Base-by-base conservation (phyloP, 35 echinoderm and acorn worm genomes). In the Hemicentrotus pulcherrimus region DNA sequence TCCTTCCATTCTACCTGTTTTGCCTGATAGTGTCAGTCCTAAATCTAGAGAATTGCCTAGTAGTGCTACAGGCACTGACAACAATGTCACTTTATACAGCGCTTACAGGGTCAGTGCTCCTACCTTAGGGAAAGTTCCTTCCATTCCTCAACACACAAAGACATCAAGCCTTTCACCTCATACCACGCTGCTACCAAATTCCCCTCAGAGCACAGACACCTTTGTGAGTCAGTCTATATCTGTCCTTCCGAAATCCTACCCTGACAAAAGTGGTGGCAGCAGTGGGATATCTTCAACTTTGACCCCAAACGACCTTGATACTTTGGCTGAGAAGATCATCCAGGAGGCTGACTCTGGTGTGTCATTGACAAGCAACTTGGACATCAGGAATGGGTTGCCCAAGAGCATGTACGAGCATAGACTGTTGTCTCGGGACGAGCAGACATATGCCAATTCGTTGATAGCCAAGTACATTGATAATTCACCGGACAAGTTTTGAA, bases 381-480 rank as follows among this genome's bases (percentile, higher is more conserved):
- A 58, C 46, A 31, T 58, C 32, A 58, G n/a, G 91, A 93, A 93
- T 47, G 46, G 45, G 31, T 41, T 33, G 5, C 91, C 48, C 11
- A 31, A 11, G 18, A 93, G n/a, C 48, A 58, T 31, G n/a, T 93
- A 93, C 48, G 12, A 93, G 22, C 91, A 93, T 58, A 31, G 91
- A 31, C 45, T 93, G 2, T 33, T 93, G 91, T 48, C 91, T 5
- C 16, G 28, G 24, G 91, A 93, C 10, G 91, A 93, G 46, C 91
- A 93, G 91, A 93, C 91, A 14, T 93, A 93, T 52, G 91, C 91
- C 47, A 93, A 93, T 93, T 32, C 91, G 6, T 31, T 93, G 48
- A 93, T 93, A 93, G 91, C 91, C 47, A 93, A 93, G 91, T 93
- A 93, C 48, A 31, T 93, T 13, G 46, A 93, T 13, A 19, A 93